Evolutionary conservation across 2,797 vertebrate species (phyloP).

Genomic region (Fratercula arctica): DNA sequence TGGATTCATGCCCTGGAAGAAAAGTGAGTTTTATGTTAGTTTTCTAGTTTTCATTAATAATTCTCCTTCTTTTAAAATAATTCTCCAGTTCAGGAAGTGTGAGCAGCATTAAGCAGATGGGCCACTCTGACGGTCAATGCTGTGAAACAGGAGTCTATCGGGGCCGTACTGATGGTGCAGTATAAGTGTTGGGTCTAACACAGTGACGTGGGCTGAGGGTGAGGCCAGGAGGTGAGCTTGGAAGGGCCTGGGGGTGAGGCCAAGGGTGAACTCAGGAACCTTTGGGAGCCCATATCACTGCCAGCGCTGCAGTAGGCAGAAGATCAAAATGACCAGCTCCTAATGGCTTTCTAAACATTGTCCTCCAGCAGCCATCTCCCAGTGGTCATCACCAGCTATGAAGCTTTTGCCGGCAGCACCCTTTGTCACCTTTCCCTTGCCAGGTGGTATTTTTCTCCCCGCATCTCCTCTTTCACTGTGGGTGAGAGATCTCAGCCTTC

Average conservation of each 20-base stretch:
- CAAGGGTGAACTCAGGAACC: background rate
- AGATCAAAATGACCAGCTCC: background rate
- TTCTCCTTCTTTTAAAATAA: background rate
- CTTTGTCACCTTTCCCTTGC: background rate
- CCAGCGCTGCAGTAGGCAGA: background rate
- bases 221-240: too few species aligned
- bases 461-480: background rate
- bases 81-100: background rate
- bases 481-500: background rate
- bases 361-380: accelerated
- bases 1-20: conserved; percentile 24
- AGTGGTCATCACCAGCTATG: background rate
- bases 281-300: background rate
- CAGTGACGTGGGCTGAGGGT: too few species aligned
- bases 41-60: conserved; percentile 8
- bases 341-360: background rate
- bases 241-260: too few species aligned
- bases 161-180: accelerated
- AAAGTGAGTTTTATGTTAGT: background rate
- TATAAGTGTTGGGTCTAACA: background rate
- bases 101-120: background rate
- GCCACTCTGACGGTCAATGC: accelerated
- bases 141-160: background rate
- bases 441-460: background rate
- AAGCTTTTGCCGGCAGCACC: background rate